Evolutionary conservation across 2,888 invertebrate species (phyloP).

Genomic region (Panzeria rudis): DNA sequence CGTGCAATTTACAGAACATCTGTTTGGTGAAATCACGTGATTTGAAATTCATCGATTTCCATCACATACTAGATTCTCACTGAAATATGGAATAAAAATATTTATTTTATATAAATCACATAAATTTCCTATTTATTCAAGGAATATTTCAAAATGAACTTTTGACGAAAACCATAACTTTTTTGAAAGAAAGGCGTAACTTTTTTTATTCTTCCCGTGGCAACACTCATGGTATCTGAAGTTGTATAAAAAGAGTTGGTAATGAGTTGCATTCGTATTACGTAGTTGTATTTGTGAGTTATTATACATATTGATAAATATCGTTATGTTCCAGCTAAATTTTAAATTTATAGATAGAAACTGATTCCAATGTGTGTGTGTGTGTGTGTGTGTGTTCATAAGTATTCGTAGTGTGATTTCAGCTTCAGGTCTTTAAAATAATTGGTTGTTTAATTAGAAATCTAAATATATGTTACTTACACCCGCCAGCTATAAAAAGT

Average conservation of each 20-base stretch:
- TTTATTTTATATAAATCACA: too few relatives aligned
- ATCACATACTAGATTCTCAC: too few relatives aligned
- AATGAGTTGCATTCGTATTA: conserved; percentile 2
- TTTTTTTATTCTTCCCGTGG: too few relatives aligned
- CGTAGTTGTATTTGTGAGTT: conserved; percentile 16
- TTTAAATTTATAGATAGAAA: conserved; percentile 6
- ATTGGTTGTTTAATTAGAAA: not conserved
- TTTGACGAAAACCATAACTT: too few relatives aligned
- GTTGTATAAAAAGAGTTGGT: conserved; percentile 9
- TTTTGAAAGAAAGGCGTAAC: too few relatives aligned
- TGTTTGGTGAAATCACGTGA: too few relatives aligned
- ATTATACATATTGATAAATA: conserved; percentile 14
- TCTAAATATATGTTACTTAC: not conserved
- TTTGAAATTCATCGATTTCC: too few relatives aligned
- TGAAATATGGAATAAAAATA: too few relatives aligned
- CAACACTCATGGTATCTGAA: conserved; percentile 18
- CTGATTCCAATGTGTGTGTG: too few relatives aligned
- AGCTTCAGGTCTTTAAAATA: conserved; percentile 19
- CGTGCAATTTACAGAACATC: too few relatives aligned
- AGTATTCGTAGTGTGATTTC: not conserved
- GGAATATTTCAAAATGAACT: too few relatives aligned
- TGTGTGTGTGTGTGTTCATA: not conserved
- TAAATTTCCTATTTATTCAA: too few relatives aligned
- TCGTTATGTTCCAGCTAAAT: conserved; percentile 28
- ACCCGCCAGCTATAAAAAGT: not conserved